Percentiles rank a stretch among this genome's conserved stretches.
Evolutionary conservation across 2,888 invertebrate genomes (phyloP).

Genomic region (Ecdyonurus torrentis): DNA sequence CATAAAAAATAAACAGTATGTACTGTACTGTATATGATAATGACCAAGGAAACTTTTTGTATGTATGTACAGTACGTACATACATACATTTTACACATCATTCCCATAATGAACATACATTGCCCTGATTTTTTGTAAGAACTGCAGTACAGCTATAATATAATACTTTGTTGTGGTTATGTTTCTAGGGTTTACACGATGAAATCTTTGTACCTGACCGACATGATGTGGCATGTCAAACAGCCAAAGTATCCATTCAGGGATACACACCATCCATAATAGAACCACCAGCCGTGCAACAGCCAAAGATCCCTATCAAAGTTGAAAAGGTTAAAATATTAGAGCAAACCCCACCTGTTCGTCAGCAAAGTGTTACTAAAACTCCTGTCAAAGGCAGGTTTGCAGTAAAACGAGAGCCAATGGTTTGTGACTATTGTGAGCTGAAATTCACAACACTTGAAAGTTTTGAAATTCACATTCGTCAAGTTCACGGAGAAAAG

Average conservation of each 20-base stretch:
- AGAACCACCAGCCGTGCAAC: too few relatives aligned
- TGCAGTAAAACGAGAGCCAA: background rate
- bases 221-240: background rate
- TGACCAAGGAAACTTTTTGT: too few relatives aligned
- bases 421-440: constrained; percentile 5
- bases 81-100: too few relatives aligned
- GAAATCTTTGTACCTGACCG: background rate
- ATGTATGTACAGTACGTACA: too few relatives aligned
- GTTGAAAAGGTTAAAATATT: background rate
- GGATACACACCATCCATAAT: too few relatives aligned
- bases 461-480: background rate
- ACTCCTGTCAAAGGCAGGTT: background rate
- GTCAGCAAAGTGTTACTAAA: background rate
- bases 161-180: too few relatives aligned
- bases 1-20: too few relatives aligned
- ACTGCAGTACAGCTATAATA: too few relatives aligned
- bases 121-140: too few relatives aligned
- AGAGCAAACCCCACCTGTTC: background rate
- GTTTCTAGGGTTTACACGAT: background rate
- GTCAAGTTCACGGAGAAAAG: background rate
- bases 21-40: too few relatives aligned
- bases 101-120: too few relatives aligned
- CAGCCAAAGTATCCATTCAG: background rate
- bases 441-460: background rate
- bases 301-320: background rate